Percentiles rank a stretch among this genome's conserved stretches.
Conservation (phyloP, 1,140 invertebrate genomes). For the Platorchestia sp. region DNA sequence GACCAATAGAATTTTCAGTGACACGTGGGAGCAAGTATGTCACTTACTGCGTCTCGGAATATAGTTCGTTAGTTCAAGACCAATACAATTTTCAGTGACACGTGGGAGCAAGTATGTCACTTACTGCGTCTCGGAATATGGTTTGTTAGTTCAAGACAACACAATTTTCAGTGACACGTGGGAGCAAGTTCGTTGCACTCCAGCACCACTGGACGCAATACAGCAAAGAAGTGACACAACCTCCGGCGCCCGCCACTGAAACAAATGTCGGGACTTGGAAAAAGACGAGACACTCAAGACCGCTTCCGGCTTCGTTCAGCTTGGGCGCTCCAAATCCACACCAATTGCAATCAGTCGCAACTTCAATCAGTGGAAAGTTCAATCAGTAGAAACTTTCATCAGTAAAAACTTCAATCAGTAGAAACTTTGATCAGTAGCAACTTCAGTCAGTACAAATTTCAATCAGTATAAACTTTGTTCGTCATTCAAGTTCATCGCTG, state of each 20-base stretch:
- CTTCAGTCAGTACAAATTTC: neutral
- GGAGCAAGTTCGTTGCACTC: too few relatives aligned
- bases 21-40: too few relatives aligned
- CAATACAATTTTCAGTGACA: too few relatives aligned
- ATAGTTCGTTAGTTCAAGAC: too few relatives aligned
- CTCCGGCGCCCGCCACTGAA: neutral
- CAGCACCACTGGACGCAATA: neutral
- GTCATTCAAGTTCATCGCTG: neutral
- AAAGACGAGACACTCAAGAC: neutral
- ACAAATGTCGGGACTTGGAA: neutral
- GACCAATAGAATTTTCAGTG: too few relatives aligned
- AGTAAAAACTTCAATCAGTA: neutral
- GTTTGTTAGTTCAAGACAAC: too few relatives aligned
- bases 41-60: too few relatives aligned
- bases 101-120: too few relatives aligned
- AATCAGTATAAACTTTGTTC: neutral
- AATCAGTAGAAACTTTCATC: neutral
- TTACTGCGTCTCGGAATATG: too few relatives aligned
- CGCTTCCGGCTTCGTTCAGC: neutral
- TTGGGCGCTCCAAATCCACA: neutral
- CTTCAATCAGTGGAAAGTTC: neutral
- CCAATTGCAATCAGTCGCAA: neutral
- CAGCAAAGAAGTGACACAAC: neutral
- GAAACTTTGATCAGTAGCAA: neutral
- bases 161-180: too few relatives aligned